Evolutionary conservation across 2,888 invertebrate genomes (phyloP).

Genomic region (Drosophila imparisetae): DNA sequence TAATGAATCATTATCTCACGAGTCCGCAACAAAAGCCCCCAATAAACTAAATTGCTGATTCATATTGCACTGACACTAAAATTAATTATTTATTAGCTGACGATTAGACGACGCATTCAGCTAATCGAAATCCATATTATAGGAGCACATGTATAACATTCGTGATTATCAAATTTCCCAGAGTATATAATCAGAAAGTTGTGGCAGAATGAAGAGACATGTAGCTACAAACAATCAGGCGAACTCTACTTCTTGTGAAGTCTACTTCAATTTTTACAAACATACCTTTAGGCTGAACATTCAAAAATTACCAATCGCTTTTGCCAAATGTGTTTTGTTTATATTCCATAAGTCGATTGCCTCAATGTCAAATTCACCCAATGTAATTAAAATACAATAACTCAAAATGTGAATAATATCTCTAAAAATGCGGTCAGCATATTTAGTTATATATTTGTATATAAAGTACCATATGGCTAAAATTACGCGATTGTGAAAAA

Average conservation of each 20-base stretch:
- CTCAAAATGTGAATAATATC: background rate
- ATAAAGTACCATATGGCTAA: slow-evolving; percentile 4
- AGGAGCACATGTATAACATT: background rate
- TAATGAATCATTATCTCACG: slow-evolving; percentile 44
- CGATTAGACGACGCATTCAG: background rate
- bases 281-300: slow-evolving; percentile 8
- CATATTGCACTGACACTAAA: background rate
- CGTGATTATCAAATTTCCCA: background rate
- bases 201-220: background rate
- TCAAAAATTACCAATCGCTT: background rate
- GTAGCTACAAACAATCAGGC: background rate
- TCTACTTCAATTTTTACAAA: background rate
- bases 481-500: background rate
- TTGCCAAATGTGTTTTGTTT: background rate
- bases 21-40: slow-evolving; percentile 15
- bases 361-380: background rate
- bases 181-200: background rate
- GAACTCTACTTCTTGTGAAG: background rate
- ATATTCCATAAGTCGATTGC: background rate
- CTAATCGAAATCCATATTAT: slow-evolving; percentile 1
- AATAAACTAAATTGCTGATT: slow-evolving; percentile 3
- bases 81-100: background rate
- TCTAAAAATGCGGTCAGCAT: background rate
- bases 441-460: background rate
- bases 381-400: background rate